Evolutionary conservation across 1,140 invertebrate species (phyloP).

Genomic region (Bombus waltoni): DNA sequence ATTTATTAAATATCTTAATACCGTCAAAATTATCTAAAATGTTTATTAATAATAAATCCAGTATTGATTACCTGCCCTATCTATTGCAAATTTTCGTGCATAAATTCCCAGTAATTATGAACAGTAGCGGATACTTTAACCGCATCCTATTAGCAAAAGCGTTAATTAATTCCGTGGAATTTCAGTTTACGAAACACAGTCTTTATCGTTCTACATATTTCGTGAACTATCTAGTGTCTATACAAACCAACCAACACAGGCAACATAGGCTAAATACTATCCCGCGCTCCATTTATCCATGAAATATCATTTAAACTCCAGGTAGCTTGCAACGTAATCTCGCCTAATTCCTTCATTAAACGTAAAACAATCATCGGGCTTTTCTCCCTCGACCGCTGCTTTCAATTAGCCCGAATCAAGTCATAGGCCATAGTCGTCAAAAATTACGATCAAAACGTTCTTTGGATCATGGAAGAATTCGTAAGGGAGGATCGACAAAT

Average conservation of each 20-base stretch:
- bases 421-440: neutral
- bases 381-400: too few species aligned
- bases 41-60: neutral
- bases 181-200: neutral
- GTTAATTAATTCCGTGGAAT: conserved; percentile 2
- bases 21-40: neutral
- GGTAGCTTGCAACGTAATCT: neutral
- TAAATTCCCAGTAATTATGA: neutral
- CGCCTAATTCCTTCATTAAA: neutral
- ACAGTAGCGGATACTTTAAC: neutral
- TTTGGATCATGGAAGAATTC: neutral
- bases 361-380: neutral
- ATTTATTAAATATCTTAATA: neutral
- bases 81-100: neutral
- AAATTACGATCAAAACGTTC: neutral
- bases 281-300: too few species aligned
- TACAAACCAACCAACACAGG: neutral
- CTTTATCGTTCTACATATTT: neutral
- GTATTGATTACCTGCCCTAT: neutral
- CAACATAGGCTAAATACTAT: neutral
- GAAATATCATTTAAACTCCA: neutral
- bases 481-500: neutral
- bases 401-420: neutral
- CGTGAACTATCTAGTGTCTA: neutral
- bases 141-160: neutral